Percentiles rank a stretch among this genome's conserved stretches.
These are phyloP conservation scores for Mobula hypostoma DNA, from an alignment of 2,113 vertebrate species.

Conservation along the genomic window DNA sequence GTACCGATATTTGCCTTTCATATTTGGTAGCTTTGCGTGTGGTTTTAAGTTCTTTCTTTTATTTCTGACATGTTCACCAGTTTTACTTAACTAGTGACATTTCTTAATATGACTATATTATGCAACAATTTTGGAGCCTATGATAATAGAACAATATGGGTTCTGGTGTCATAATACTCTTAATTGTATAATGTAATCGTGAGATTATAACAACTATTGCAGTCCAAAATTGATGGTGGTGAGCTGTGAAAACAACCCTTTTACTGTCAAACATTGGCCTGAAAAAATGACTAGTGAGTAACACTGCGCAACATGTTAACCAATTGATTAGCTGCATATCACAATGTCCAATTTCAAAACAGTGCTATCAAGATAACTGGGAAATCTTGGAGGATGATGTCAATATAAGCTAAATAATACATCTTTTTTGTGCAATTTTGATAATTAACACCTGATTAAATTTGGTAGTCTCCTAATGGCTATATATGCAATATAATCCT, in stretches of 20 bases:
- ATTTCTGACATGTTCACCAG: not conserved
- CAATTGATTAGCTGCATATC: conserved; percentile 7
- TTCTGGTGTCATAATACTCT: not conserved
- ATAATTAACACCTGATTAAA: not conserved
- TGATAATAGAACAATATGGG: not conserved
- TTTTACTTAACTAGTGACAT: not conserved
- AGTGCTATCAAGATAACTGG: not conserved
- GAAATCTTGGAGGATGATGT: not conserved
- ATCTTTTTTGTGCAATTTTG: not conserved
- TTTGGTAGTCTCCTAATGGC: not conserved
- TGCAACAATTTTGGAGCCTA: not conserved
- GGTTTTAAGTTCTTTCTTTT: not conserved
- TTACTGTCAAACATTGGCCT: not conserved
- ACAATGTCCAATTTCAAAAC: not conserved
- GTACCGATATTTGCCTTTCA: not conserved
- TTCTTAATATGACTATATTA: not conserved
- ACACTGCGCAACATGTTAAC: not conserved
- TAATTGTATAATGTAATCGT: conserved; percentile 17
- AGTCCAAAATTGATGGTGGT: not conserved
- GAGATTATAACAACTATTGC: not conserved
- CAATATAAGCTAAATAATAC: not conserved
- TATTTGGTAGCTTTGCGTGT: not conserved
- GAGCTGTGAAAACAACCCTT: not conserved
- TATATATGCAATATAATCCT: not conserved
- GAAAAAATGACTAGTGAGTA: not conserved